Base-by-base conservation (phyloP, 1,140 invertebrate genomes). In the Neodiprion virginianus region DNA sequence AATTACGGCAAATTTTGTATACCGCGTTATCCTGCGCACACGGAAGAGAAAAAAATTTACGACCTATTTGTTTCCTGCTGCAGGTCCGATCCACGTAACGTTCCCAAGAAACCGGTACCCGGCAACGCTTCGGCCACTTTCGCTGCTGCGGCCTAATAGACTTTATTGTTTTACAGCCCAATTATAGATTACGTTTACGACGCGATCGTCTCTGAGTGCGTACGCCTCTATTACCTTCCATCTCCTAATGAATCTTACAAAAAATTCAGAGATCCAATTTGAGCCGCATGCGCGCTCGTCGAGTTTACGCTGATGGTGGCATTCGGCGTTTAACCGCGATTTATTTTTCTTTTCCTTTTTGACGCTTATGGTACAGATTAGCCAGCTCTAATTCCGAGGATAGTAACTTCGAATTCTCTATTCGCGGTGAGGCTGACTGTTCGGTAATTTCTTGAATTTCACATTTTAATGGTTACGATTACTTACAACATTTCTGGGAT, bases 141-240 rank as follows among this genome's bases (percentile, higher is more conserved):
- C 77, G 79, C 77, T 77, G 77, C 79, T 79, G 78, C 77, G 78
- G 76, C 77, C 81, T 84, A 81, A 85, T 83, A 82, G 81, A 84
- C 78, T 87, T 87, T 86, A 87, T 87, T 84, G 83, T 86, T 87
- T 86, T 87, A 87, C 83, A 82, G 83, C 79, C 84, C 82, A 84
- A 85, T 87, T 86, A 85, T 79, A 81, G 85, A 87, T 86, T 87
- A 87, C 81, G 83, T 85, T 84, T 83, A 84, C 78, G 83, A 83
- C 79, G 71, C 76, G 75, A 82, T 68, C 73, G 76, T 48, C 28
- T 40, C 47, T 11, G n/a, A 49, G 70, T 9, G 73, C 72, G 69
- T 72, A 77, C 73, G 66, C 71, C 48, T 72, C 75, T 72, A 72
- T 21, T 48, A 49, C 40, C 69, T 74, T 78, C 74, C 74, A 75